Base-by-base conservation (phyloP, 2,797 vertebrate species). In the Lacerta agilis region DNA sequence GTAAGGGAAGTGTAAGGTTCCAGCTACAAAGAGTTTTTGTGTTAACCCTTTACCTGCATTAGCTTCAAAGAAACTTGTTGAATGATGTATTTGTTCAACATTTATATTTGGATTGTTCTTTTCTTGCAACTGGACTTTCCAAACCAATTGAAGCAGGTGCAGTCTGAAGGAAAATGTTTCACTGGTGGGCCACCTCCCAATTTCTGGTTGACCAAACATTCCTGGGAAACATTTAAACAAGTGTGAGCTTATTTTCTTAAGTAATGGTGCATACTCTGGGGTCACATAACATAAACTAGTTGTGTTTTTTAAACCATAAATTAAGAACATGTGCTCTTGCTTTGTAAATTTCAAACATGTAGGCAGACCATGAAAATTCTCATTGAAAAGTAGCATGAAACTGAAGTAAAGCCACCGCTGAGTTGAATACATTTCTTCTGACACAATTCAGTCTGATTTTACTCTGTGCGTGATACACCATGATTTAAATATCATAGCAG, bases 1-100 rank as follows among this genome's bases (percentile, higher is more conserved):
- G 89, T 94, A 94, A 94, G 92, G 90, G 90, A 95, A 91, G 75
- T 89, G 84, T 86, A 91, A 85, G 67, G 93, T 89, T 83, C 9
- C 13, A 49, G 91, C 91, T 72, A 67, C 89, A 93, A 95, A 86
- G 93, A 58, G 29, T 77, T 1, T 78, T 87, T 64, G 90, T 78
- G 11, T 89, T 95, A 94, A 89, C 86, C 17, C 43, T 82, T 92
- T 91, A 11, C 41, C 8, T 90, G 64, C 5, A 58, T 2, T 75
- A 38, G 5, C 5, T 80, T 58, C 25, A 78, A 88, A 13, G 33
- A 36, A n/a, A 67, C 8, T 29, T 18, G 43, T 5, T 66, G 1
- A 9, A 41, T 66, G 27, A 29, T 4, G 5, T 33, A 83, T 69
- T 49, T 29, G 13, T 43, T 45, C 8, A 10, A 36, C 4, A 69